Evolutionary conservation across 2,113 vertebrate species (phyloP), one percentile per base, ranked within the genome.

Genomic region (Carlito syrichta): DNA sequence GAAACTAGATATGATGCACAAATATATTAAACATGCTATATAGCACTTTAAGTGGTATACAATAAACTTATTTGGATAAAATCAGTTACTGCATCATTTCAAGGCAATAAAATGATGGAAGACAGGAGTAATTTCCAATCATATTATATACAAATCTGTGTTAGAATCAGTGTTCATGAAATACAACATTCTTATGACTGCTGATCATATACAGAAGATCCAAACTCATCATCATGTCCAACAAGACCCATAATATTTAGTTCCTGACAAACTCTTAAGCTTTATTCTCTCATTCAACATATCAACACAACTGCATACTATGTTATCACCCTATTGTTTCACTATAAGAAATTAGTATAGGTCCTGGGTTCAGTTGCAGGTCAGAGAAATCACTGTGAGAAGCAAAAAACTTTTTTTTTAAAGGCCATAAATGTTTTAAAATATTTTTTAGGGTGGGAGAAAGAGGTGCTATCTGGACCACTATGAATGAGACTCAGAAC

Each of bases 231-330:
- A n/a, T n/a, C n/a, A n/a, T n/a, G n/a, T n/a, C n/a, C n/a, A n/a
- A n/a, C n/a, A n/a, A n/a, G n/a, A n/a, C n/a, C n/a, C n/a, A n/a
- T n/a, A n/a, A n/a, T n/a, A n/a, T n/a, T n/a, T n/a, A n/a, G n/a
- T n/a, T n/a, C n/a, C n/a, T n/a, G n/a, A n/a, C n/a, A n/a, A 11
- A 35, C 0, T 32, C 13, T 45, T 23, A 5, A 16, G 13, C 2
- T 38, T 27, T 5, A 12, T 60, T 17, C 8, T 60, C 38, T 91
- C 5, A 19, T 13, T 82, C 23, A 83, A 22, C 14, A 27, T 27
- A 32, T 2, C 5, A 52, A 52, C n/a, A 40, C 56, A 17, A n/a
- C 8, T 40, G 54, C 17, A 56, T 45, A 10, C 19, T 30, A 5
- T 50, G 22, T 19, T 8, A 22, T n/a, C 43, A 38, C 62, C 8